These are phyloP conservation scores for Pseudorhombus dupliciocellatus DNA, from an alignment of 2,113 vertebrate genomes.

Conservation along the genomic window DNA sequence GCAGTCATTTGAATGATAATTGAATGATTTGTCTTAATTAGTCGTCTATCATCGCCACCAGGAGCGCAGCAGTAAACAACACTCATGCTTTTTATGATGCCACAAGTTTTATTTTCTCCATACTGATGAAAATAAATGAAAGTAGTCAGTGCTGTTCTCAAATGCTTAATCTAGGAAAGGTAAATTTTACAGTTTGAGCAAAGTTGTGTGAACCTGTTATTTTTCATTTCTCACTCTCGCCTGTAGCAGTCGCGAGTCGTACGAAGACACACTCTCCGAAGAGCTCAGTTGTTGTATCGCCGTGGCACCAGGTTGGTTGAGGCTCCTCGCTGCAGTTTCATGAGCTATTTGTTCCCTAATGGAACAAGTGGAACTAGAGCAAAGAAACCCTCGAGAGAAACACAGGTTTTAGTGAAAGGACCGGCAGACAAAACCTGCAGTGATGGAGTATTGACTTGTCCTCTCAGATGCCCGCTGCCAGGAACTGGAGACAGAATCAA, in stretches of 20 bases:
- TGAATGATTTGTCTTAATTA: constrained; percentile 54
- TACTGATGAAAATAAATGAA: too few relatives aligned
- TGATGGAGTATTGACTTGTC: constrained; percentile 10
- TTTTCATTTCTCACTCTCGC: neutral
- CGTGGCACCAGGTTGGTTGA: neutral
- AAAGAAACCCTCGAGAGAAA: constrained; percentile 18
- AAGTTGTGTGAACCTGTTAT: neutral
- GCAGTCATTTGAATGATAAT: constrained; percentile 26
- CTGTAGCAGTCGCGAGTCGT: too few relatives aligned
- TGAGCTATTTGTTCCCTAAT: constrained; percentile 13
- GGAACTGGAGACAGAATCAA: neutral
- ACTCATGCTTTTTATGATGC: neutral
- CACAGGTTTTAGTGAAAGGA: constrained; percentile 12
- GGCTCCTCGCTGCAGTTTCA: neutral
- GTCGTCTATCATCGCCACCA: constrained; percentile 1
- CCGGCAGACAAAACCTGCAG: neutral
- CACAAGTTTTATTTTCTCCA: neutral
- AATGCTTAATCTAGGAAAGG: neutral
- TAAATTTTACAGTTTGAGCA: neutral
- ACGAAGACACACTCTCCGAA: neutral
- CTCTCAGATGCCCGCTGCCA: constrained; percentile 7
- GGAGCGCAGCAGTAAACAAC: neutral
- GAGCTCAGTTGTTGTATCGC: neutral
- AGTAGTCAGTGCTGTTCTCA: neutral
- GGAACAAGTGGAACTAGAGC: constrained; percentile 14